Evolutionary conservation across 2,888 invertebrate species (phyloP), one percentile per base, ranked within the genome.

Genomic region (Drosophila picticornis): DNA sequence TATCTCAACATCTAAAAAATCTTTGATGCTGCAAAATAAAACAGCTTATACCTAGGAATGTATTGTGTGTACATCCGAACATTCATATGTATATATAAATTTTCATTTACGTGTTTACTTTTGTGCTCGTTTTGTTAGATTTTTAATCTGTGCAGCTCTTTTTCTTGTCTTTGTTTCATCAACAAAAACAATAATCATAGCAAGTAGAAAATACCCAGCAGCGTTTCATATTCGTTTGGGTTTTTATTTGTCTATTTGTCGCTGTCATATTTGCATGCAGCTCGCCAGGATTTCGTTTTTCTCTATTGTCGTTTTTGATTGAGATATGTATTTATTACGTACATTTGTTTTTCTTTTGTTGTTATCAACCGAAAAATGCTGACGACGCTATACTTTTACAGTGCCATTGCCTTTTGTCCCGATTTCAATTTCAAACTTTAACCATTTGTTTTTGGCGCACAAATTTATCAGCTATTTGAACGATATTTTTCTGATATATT

Each of bases 381-480:
- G 74, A 80, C 77, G 68, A 72, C 51, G 63, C 65, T 66, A 46
- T 58, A 65, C 67, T 64, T 66, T 72, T 32, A 51, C 46, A 32
- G 50, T 64, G 68, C 57, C 56, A 52, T 72, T 84, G 87, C 74
- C 80, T 89, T 90, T 88, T 90, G 85, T 73, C 63, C 80, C 86
- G 76, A 84, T 90, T 86, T 90, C 85, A 90, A 90, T 84, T 90
- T 80, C 68, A 85, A 86, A 86, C 88, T 86, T 86, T 90, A 82
- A 77, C 83, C 88, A 90, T 86, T 86, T 86, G 85, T 80, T 81
- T 81, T 71, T 80, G 65, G 63, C 55, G 77, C 61, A 72, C 63
- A 90, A 85, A 90, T 85, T 85, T 85, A 85, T 85, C 90, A 88
- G 90, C 83, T 85, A 88, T 84, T 85, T 85, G 79, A 76, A 72